Base-by-base conservation (phyloP, 1,140 invertebrate species). In the Dinothrombium tinctorium region DNA sequence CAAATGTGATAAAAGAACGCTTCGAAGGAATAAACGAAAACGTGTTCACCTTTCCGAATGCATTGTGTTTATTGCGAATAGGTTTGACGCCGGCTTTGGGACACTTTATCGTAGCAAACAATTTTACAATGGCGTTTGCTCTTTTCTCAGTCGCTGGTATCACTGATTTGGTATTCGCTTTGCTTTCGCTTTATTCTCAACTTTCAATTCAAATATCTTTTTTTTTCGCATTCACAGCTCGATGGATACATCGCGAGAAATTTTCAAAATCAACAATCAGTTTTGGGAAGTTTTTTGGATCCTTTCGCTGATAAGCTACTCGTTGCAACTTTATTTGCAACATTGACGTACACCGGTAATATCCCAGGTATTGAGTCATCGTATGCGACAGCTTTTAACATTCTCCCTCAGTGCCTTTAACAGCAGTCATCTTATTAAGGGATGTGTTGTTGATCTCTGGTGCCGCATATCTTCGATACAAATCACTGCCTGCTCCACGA, bases 271-370 rank as follows among this genome's bases (percentile, higher is more conserved):
- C 89, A 95, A 57, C 73, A 78, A 12, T 82, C 86, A 21, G 80
- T 78, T 55, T 68, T 89, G 47, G 90, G 90, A 6, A 87, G 81
- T 47, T 86, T 90, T 55, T 54, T 96, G n/a, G 90, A 96, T 61
- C 90, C 90, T 8, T 69, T 90, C 59, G 89, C 89, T n/a, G 90
- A 96, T 58, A 96, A 96, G 65, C 63, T 94, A n/a, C 63, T 96
- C 4, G 73, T 96, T 45, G 79, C 72, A 8, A 80, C 79, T 9
- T 59, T 95, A 25, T 87, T 87, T 53, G 55, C 92, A 20, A 73
- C 80, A 0, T 60, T 94, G 22, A 83, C 84, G 7, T 78, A 74
- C 60, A 72, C 74, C 41, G 69, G 73, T 35, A 58, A 92, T 11
- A 77, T 96, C 54, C 87, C 89, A 54, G 50, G 67, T 70, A 55